phyloP scores from a whole-genome alignment of 2,113 vertebrate genomes.

The Pseudorhombus dupliciocellatus region DNA sequence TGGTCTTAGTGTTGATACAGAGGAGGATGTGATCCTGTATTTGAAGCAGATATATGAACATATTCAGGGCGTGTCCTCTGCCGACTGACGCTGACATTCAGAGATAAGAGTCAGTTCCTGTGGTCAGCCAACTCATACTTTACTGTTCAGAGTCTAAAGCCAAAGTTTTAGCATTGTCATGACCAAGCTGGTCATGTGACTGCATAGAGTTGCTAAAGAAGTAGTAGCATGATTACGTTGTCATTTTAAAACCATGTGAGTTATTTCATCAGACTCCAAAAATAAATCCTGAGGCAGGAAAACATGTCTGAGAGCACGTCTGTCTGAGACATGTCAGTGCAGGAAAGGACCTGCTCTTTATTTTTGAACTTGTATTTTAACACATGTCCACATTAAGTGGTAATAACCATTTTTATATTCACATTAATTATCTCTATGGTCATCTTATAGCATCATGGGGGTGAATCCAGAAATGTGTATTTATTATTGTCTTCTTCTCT shows the following conservation, averaged over 20 bases:
- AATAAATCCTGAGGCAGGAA: background rate
- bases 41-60: too few relatives aligned
- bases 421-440: background rate
- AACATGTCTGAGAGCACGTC: background rate
- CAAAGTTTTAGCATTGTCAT: slow-evolving; percentile 51
- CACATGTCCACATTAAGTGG: too few relatives aligned
- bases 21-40: background rate
- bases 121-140: background rate
- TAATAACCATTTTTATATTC: background rate
- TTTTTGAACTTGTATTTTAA: background rate
- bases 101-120: background rate
- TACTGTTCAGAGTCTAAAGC: background rate
- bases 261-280: slow-evolving; percentile 13
- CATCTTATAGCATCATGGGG: background rate
- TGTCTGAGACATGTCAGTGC: background rate
- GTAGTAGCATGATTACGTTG: slow-evolving; percentile 20
- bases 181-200: slow-evolving; percentile 59
- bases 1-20: background rate
- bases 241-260: background rate
- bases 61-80: background rate
- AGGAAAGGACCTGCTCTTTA: background rate
- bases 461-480: background rate
- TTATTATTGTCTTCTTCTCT: background rate
- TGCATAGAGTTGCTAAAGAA: slow-evolving; percentile 26
- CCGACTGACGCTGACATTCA: background rate